phyloP scores from a whole-genome alignment of 2,888 invertebrate genomes.

The Cabera pusaria region DNA sequence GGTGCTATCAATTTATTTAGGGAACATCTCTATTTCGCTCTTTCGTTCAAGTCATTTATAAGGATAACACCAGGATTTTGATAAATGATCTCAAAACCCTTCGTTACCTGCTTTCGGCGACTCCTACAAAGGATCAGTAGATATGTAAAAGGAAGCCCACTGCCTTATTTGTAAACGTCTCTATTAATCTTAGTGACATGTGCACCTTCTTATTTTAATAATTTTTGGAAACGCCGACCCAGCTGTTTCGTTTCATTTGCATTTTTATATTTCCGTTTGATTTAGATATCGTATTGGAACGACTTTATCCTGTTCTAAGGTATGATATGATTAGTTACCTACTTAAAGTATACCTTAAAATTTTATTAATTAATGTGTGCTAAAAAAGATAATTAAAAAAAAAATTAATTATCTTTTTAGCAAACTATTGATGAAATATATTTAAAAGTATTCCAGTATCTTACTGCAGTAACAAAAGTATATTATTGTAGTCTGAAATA shows the following conservation, averaged over 20 bases:
- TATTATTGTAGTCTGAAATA: no score
- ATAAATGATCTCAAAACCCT: conserved; percentile 64
- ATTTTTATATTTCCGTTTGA: conserved; percentile 58
- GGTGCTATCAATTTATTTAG: conserved; percentile 45
- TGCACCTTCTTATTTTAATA: conserved; percentile 46
- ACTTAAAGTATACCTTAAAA: no score
- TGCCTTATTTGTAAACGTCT: conserved; percentile 71
- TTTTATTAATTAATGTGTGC: no score
- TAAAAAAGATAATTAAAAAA: no score
- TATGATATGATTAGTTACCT: no score
- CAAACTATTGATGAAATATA: no score
- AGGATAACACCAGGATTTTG: conserved; percentile 63
- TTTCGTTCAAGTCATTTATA: conserved; percentile 59
- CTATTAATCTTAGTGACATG: conserved; percentile 67
- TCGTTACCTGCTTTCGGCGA: conserved; percentile 71
- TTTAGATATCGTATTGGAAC: conserved; percentile 35
- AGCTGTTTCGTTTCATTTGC: conserved; percentile 61
- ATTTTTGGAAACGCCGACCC: conserved; percentile 44
- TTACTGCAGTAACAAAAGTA: no score
- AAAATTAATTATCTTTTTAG: no score
- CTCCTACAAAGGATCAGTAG: conserved; percentile 62
- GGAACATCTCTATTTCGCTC: conserved; percentile 64
- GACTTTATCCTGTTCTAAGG: conserved; percentile 21
- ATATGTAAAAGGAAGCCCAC: conserved; percentile 42
- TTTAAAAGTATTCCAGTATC: no score